Percentiles rank a stretch among this genome's conserved stretches.
phyloP scores from a whole-genome alignment of 2,888 invertebrate genomes.

The Philereme vetulata region DNA sequence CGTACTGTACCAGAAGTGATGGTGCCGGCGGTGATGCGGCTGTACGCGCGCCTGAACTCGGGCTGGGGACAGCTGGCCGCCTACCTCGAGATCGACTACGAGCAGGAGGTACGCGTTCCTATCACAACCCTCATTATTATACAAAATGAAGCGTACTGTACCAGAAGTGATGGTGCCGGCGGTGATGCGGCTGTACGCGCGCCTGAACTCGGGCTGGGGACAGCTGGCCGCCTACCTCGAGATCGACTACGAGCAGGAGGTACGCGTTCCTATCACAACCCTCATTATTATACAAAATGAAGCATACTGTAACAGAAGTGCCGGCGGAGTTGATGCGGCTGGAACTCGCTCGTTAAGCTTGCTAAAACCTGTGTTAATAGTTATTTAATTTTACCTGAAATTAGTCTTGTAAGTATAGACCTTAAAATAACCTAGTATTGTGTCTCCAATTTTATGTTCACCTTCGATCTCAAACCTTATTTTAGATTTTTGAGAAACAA shows the following conservation, averaged over 20 bases:
- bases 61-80: constrained; percentile 68
- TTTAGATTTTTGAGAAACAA: no score
- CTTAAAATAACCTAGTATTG: no score
- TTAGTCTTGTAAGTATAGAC: no score
- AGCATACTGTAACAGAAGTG: constrained; percentile 86
- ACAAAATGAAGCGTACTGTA: constrained; percentile 86
- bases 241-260: constrained; percentile 79
- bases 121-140: no score
- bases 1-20: constrained; percentile 86
- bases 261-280: no score
- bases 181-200: constrained; percentile 85
- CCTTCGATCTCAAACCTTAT: no score
- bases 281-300: constrained; percentile 85
- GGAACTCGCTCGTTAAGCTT: not conserved
- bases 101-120: constrained; percentile 82
- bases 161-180: constrained; percentile 86
- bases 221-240: constrained; percentile 74
- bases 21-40: constrained; percentile 85
- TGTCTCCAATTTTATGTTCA: no score
- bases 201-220: constrained; percentile 74
- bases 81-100: constrained; percentile 77
- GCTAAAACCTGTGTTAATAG: no score
- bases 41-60: constrained; percentile 83
- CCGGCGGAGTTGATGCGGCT: constrained; percentile 86
- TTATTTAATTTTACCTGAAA: no score